Evolutionary conservation across 2,797 vertebrate species (phyloP).

Genomic region (Podarcis siculus): DNA sequence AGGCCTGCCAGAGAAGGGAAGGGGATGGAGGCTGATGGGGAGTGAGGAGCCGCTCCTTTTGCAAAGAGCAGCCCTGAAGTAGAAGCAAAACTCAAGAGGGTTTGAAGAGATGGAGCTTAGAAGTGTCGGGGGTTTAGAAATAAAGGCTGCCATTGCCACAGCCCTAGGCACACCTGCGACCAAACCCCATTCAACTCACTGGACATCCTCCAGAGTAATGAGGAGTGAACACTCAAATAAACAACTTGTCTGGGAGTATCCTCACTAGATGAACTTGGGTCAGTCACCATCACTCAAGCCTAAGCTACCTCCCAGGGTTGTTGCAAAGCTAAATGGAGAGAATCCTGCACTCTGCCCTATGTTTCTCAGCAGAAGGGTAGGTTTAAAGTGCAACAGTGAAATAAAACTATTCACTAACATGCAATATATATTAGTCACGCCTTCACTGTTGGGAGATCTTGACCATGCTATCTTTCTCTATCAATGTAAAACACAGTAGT

Average conservation of each 20-base stretch:
- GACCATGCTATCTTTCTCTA: background rate
- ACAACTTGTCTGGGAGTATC: too few relatives aligned
- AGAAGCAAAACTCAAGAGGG: background rate
- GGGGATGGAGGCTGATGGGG: conserved; percentile 27
- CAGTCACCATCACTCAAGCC: background rate
- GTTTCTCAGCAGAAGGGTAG: background rate
- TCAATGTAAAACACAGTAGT: background rate
- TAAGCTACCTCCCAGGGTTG: background rate
- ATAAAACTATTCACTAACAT: background rate
- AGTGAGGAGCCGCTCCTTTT: conserved; percentile 54
- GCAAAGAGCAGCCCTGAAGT: conserved; percentile 39
- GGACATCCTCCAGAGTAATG: background rate
- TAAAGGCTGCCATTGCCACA: background rate
- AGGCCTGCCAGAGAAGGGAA: conserved; percentile 69
- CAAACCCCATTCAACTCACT: background rate
- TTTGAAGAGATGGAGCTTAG: background rate
- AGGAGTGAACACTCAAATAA: background rate
- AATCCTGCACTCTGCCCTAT: background rate
- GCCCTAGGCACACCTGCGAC: background rate
- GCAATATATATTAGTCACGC: background rate
- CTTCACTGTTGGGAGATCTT: background rate
- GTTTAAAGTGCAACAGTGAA: background rate
- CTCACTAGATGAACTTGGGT: background rate
- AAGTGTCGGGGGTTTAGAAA: background rate
- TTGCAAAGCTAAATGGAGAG: background rate